phyloP scores from a whole-genome alignment of 2,113 vertebrate species.

The Polyodon spathula region DNA sequence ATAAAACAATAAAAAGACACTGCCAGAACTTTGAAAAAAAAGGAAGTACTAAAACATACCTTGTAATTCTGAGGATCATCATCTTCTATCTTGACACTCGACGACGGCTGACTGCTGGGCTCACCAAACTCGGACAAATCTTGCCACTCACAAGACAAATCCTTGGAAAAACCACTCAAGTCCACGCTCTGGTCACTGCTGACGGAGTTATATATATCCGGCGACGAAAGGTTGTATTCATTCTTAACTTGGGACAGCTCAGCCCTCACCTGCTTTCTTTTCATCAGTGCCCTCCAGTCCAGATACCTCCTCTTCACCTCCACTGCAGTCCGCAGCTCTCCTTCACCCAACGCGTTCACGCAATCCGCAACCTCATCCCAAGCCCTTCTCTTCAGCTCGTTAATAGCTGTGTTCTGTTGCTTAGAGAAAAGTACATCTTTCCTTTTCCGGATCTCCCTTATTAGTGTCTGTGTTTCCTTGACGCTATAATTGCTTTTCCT shows the following conservation, averaged over 20 bases:
- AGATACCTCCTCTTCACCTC: constrained; percentile 86
- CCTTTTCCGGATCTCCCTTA: constrained; percentile 84
- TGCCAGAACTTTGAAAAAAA: neutral
- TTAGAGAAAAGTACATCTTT: constrained; percentile 85
- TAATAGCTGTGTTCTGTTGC: constrained; percentile 90
- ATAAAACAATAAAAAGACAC: neutral
- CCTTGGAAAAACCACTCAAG: constrained; percentile 69
- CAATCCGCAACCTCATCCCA: constrained; percentile 92
- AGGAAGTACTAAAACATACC: constrained; percentile 19
- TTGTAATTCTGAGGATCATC: constrained; percentile 65
- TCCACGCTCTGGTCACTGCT: constrained; percentile 78
- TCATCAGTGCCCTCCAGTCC: constrained; percentile 83
- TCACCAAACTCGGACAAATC: constrained; percentile 73
- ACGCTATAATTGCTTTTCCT: constrained; percentile 94
- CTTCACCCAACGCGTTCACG: constrained; percentile 82
- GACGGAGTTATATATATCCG: constrained; percentile 72
- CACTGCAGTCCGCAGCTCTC: constrained; percentile 78
- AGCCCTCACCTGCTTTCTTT: constrained; percentile 77
- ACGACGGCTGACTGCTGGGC: constrained; percentile 56
- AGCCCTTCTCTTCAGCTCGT: constrained; percentile 85
- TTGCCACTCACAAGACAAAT: constrained; percentile 78
- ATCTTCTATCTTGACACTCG: constrained; percentile 80
- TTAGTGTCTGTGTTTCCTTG: constrained; percentile 84
- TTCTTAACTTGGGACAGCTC: constrained; percentile 72
- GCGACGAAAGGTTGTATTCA: constrained; percentile 72